Conservation (phyloP, 2,888 invertebrate species). For the Netelia fuscicornis region DNA sequence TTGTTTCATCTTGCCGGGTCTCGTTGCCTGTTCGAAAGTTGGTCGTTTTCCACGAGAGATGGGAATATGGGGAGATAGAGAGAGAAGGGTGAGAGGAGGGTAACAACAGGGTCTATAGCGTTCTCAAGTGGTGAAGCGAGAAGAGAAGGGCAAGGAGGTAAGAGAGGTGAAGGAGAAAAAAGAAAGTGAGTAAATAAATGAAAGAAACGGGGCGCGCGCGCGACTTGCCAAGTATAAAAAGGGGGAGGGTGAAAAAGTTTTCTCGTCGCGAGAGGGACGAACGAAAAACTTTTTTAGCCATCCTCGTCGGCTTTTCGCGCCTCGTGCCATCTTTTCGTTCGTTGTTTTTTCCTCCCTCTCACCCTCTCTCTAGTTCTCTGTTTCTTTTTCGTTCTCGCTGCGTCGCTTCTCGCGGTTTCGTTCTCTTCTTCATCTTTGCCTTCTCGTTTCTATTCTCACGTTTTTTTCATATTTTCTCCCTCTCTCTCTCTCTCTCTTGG, state of each 20-base stretch:
- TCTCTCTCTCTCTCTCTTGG: conserved; percentile 6
- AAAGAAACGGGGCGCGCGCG: conserved; percentile 53
- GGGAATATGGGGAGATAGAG: not conserved
- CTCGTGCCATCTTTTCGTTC: conserved; percentile 14
- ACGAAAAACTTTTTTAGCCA: conserved; percentile 61
- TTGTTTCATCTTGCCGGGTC: conserved; percentile 42
- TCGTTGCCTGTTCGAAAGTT: conserved; percentile 64
- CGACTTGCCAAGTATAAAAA: conserved; percentile 46
- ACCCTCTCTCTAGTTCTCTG: not conserved
- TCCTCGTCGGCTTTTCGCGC: conserved; percentile 50
- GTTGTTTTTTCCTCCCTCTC: conserved; percentile 3
- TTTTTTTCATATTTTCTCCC: not conserved
- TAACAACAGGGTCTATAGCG: not conserved
- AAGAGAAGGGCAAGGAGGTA: not conserved
- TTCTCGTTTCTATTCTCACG: not conserved
- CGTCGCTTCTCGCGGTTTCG: conserved; percentile 58
- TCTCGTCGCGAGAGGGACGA: conserved; percentile 60
- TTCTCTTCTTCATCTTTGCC: conserved; percentile 56
- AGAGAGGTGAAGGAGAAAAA: conserved; percentile 22
- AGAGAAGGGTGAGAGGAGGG: not conserved
- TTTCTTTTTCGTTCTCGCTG: conserved; percentile 1
- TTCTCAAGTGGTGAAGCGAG: not conserved
- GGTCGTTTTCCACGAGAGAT: conserved; percentile 34
- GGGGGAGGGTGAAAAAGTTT: conserved; percentile 58
- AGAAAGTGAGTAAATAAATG: conserved; percentile 66